Conservation (phyloP, 2,888 invertebrate genomes). For the Watsonalla binaria region DNA sequence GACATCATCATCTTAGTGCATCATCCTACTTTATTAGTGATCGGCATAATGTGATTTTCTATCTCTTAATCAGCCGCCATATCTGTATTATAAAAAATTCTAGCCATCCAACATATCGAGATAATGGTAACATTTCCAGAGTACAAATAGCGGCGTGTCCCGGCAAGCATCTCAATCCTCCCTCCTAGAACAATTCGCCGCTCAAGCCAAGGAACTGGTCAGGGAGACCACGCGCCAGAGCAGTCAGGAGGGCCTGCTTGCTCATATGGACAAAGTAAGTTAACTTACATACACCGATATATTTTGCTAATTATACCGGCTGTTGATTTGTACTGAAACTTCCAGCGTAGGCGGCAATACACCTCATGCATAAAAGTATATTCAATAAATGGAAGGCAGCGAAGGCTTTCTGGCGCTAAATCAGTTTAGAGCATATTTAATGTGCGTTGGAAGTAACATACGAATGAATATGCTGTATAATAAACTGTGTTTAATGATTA, state of each 20-base stretch:
- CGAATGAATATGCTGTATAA: background rate
- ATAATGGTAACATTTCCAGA: conserved; percentile 30
- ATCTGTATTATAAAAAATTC: background rate
- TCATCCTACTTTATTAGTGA: background rate
- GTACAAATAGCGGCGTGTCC: conserved; percentile 64
- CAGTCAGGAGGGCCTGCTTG: conserved; percentile 91
- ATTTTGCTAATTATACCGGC: conserved; percentile 15
- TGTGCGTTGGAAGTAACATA: too few species aligned
- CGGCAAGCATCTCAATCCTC: conserved; percentile 91
- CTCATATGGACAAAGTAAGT: conserved; percentile 92
- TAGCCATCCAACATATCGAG: background rate
- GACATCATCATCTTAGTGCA: background rate
- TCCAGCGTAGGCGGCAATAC: too few species aligned
- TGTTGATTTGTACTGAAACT: background rate
- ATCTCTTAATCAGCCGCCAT: too few species aligned
- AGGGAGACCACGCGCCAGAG: conserved; percentile 92
- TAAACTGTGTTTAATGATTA: conserved; percentile 2
- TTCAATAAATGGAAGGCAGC: too few species aligned
- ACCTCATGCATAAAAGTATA: too few species aligned
- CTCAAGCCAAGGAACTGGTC: conserved; percentile 93
- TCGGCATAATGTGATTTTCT: too few species aligned
- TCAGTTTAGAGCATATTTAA: too few species aligned
- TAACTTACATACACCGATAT: conserved; percentile 2
- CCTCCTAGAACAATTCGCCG: conserved; percentile 91
- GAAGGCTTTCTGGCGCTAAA: too few species aligned